Evolutionary conservation across 2,888 invertebrate genomes (phyloP), one percentile per base, ranked within the genome.

Genomic region (Thymelicus acteon): DNA sequence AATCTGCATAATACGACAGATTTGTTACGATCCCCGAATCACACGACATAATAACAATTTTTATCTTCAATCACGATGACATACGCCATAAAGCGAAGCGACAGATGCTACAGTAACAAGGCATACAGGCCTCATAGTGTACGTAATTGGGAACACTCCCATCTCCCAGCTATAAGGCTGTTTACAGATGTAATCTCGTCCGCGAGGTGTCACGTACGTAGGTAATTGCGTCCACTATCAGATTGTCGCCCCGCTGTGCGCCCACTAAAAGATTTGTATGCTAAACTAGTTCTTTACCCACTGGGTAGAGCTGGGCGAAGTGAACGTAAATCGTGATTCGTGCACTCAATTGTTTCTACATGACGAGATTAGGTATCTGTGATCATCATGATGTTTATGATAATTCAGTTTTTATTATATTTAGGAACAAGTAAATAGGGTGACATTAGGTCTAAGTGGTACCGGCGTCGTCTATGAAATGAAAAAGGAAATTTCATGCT

Each of bases 121-220:
- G 24, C 67, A 60, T 82, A 82, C 81, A 76, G 82, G 78, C 72
- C 67, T 77, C 77, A 79, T 79, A 64, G 24, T 65, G 47, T 75
- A 74, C 78, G 84, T 90, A 91, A 91, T 90, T 90, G 89, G 86
- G 81, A 83, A 81, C 77, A 80, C 85, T 86, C 85, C 88, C 85
- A 87, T 86, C 85, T 82, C 85, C 61, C 48, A 67, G 12, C 48
- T 58, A 47, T 79, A 76, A 79, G 73, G 77, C 74, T 69, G 72
- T 54, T 74, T 72, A 62, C 68, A 72, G 86, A 89, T 89, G 80
- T 77, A 72, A 88, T 86, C 87, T 72, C 72, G 70, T 72, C 75
- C 77, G 73, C 75, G 79, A 90, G 90, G 91, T 90, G 92, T 88
- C 92, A 93, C 93, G 93, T 92, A 92, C 92, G 89, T 88, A 91